Evolutionary conservation across 1,140 invertebrate species (phyloP), one percentile per base, ranked within the genome.

Genomic region (Dreissena polymorpha): DNA sequence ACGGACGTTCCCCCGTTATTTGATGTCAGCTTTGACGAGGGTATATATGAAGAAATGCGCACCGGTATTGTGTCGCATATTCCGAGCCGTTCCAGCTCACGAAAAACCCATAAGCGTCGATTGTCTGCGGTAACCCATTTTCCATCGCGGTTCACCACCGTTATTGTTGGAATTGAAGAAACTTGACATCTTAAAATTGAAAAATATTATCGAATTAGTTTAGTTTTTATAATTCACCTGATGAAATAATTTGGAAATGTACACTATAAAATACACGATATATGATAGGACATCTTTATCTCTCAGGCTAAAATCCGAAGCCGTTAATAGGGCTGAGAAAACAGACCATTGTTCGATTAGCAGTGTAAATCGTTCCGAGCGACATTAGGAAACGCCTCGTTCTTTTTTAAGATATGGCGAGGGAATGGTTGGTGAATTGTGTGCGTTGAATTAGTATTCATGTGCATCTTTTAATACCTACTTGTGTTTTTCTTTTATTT

Each of bases 151-250:
- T 27, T 76, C 0, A 23, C 49, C 23, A 76, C 74, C 16, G 60
- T 50, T n/a, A 76, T 76, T 10, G 10, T 25, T 64, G 29, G 55
- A n/a, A 76, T 76, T 29, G 64, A 21, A 2, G 18, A 49, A 21
- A 64, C 18, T 18, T 10, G 25, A 13, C 49, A n/a, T 23, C 71
- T 73, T 25, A 25, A 73, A 73, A 71, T 51, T 21, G 14, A 6
- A n/a, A 14, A 16, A 3, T 23, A 14, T 16, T 23, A 67, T 14
- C 23, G 29, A 21, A 21, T n/a, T 21, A n/a, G 27, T 23, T 29
- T 67, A 5, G 2, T 39, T 39, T 39, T 39, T 3, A 67, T 67
- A 29, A 23, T 67, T 0, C 29, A 23, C 29, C 29, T 23, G n/a
- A n/a, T n/a, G n/a, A n/a, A n/a, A n/a, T n/a, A n/a, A n/a, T n/a